Conservation (phyloP, 2,888 invertebrate genomes). For the Strigamia crassipes region DNA sequence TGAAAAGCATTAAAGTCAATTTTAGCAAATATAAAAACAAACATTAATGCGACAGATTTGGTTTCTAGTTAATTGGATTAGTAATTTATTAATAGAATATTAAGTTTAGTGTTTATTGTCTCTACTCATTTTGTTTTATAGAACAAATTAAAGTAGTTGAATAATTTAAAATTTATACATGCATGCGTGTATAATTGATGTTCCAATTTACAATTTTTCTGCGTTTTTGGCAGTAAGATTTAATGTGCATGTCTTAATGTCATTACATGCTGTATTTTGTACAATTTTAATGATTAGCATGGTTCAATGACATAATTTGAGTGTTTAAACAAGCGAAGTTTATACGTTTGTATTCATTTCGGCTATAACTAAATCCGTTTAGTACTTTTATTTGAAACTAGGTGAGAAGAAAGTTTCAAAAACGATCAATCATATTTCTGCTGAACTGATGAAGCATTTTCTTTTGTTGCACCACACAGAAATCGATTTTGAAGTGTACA, state of each 20-base stretch:
- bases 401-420: background rate
- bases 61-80: too few species aligned
- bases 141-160: background rate
- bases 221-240: background rate
- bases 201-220: background rate
- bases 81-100: too few species aligned
- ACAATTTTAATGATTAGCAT: background rate
- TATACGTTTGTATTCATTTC: background rate
- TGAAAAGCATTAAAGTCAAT: too few species aligned
- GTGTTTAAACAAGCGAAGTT: too few species aligned
- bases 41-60: too few species aligned
- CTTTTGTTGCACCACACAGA: background rate
- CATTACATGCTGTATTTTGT: background rate
- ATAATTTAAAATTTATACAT: background rate
- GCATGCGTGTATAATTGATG: background rate
- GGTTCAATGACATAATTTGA: background rate
- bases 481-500: constrained; percentile 7
- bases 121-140: too few species aligned
- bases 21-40: too few species aligned
- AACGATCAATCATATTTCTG: constrained; percentile 1
- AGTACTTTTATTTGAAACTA: background rate
- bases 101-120: too few species aligned
- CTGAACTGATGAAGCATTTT: constrained; percentile 3
- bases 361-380: background rate
- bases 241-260: background rate